Percentiles rank a stretch among this genome's conserved stretches.
These are phyloP conservation scores for Hypotaenidia philippensis DNA, from an alignment of 2,797 vertebrate genomes.

Conservation along the genomic window DNA sequence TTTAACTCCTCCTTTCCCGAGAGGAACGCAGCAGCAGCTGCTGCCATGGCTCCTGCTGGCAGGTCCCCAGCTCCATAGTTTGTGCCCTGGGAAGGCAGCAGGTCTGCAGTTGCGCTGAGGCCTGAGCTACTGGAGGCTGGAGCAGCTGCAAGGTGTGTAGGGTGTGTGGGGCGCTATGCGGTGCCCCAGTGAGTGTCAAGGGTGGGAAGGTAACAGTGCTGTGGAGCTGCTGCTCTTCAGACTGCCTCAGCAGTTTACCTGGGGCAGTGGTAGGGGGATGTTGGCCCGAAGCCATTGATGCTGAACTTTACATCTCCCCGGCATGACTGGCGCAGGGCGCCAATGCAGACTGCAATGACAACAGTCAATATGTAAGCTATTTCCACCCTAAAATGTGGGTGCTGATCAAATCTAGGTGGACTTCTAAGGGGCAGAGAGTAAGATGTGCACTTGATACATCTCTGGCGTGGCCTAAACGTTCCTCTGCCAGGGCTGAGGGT, in stretches of 20 bases:
- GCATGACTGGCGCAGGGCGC: background rate
- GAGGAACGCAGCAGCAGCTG: background rate
- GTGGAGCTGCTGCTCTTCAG: background rate
- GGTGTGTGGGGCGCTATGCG: fast-evolving
- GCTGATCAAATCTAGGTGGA: background rate
- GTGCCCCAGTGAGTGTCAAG: background rate
- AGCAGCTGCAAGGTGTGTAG: background rate
- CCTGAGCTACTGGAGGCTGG: background rate
- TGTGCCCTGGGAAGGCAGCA: background rate
- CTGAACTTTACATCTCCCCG: background rate
- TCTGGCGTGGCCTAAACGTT: background rate
- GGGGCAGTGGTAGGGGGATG: background rate
- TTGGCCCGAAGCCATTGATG: fast-evolving
- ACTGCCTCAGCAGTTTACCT: background rate
- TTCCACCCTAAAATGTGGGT: background rate
- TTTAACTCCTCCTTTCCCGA: background rate
- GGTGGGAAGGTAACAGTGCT: background rate
- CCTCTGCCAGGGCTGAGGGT: background rate
- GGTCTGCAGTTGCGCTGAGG: background rate
- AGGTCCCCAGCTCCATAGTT: background rate
- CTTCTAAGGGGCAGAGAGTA: background rate
- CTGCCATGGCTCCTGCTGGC: background rate
- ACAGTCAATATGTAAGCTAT: background rate
- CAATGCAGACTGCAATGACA: background rate
- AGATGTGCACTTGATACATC: background rate